A percentile compares a stretch with the other conserved stretches of the same genome.
phyloP scores from a whole-genome alignment of 2,797 vertebrate genomes.

The Tangara arthus region DNA sequence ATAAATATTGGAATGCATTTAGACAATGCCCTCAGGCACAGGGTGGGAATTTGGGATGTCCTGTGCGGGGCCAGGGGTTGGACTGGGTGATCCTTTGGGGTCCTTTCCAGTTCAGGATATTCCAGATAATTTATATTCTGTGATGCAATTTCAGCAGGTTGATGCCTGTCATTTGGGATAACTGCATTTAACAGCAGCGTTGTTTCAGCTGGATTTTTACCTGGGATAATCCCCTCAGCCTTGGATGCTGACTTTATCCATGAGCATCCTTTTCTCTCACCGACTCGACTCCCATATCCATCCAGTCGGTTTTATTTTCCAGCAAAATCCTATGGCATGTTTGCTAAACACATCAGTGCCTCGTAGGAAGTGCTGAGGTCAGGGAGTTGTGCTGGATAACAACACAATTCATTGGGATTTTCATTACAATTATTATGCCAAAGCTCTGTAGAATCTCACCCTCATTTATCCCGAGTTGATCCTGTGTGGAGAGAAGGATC shows the following conservation, averaged over 20 bases:
- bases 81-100: neutral
- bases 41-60: neutral
- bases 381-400: neutral
- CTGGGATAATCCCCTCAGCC: neutral
- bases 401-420: neutral
- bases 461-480: neutral
- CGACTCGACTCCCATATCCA: neutral
- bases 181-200: neutral
- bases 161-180: neutral
- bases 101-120: neutral
- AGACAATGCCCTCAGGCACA: neutral
- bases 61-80: neutral
- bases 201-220: neutral
- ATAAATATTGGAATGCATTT: neutral
- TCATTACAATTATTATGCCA: neutral
- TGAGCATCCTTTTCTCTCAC: neutral
- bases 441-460: neutral
- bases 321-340: neutral
- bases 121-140: neutral
- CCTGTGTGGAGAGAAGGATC: neutral
- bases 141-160: neutral
- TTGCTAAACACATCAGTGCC: neutral
- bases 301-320: neutral
- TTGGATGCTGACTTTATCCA: neutral
- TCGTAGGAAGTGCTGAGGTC: neutral